Evolutionary conservation across 2,797 vertebrate species (phyloP), one percentile per base, ranked within the genome.

Genomic region (Sternarchorhynchus goeldii): DNA sequence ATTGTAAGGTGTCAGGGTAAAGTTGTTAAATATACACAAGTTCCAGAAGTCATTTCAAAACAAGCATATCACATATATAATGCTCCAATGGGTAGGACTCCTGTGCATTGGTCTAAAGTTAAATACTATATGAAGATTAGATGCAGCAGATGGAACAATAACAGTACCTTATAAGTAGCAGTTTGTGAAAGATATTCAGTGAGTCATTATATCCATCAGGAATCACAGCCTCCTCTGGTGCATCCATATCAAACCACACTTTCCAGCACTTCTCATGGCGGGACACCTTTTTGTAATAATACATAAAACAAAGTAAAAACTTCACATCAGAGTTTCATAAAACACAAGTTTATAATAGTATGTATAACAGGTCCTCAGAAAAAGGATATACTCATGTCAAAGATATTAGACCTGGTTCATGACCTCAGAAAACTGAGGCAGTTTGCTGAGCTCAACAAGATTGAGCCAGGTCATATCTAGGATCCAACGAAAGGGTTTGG

Each of bases 381-480:
- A 39, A 39, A 5, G 7, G 4, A 39, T 39, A 1, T 39, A 39
- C 36, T 39, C 7, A 39, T 39, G 36, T 7, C 4, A 39, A 5
- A 39, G 36, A 39, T 39, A 39, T 39, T 7, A 39, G 4, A 97
- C 97, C 91, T 95, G 93, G 83, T 95, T 90, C 59, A 98, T 91
- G 86, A 98, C 89, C 87, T 95, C 93, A 85, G 96, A 95, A 88
- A 99, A 99, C 80, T 95, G 94, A 86, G 93, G 90, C 17, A 97
- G 92, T 83, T 97, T 97, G 88, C 95, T 95, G 58, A 99, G 95
- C 81, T 95, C 95, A 62, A 98, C 97, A 72, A 98, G 92, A 82
- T 98, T 99, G 71, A 98, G 87, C 96, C 97, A 99, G 17, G 96
- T 97, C 94, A 97, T 95, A 82, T 99, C 97, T 65, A 96, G 89